phyloP scores from a whole-genome alignment of 2,888 invertebrate species.

The Blastobasis lacticolella region DNA sequence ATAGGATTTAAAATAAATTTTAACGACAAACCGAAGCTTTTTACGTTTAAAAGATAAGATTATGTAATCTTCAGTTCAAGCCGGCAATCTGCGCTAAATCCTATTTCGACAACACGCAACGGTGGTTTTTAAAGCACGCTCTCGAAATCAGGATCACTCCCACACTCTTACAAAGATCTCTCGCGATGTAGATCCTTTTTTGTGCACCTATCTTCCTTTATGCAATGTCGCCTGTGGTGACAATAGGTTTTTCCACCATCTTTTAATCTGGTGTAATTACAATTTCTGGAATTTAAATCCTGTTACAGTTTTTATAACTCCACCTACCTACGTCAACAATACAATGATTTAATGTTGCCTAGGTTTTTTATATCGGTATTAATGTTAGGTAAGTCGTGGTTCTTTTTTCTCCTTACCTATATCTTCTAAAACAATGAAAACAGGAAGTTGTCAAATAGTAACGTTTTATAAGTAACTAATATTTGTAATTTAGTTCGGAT shows the following conservation, averaged over 20 bases:
- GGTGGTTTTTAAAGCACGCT: constrained; percentile 56
- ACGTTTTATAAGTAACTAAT: too few species aligned
- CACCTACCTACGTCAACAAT: too few species aligned
- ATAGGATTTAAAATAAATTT: constrained; percentile 52
- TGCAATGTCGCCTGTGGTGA: constrained; percentile 32
- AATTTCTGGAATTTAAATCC: too few species aligned
- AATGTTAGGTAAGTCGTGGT: too few species aligned
- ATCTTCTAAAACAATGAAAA: too few species aligned
- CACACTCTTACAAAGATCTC: constrained; percentile 57
- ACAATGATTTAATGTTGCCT: too few species aligned
- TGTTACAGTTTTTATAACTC: too few species aligned
- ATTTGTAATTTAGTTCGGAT: not conserved
- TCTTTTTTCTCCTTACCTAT: too few species aligned
- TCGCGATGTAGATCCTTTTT: constrained; percentile 48
- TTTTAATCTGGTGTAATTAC: constrained; percentile 5
- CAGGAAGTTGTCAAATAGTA: too few species aligned
- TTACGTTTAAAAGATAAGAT: constrained; percentile 51
- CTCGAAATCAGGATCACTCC: constrained; percentile 47
- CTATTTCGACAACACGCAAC: constrained; percentile 66
- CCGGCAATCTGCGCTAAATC: constrained; percentile 59
- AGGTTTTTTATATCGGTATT: too few species aligned
- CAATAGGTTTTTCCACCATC: constrained; percentile 48
- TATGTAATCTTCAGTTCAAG: constrained; percentile 32
- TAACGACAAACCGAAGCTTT: constrained; percentile 40
- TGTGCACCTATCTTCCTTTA: constrained; percentile 31